A percentile compares a stretch with the other conserved stretches of the same genome.
Evolutionary conservation across 2,113 vertebrate genomes (phyloP).

Genomic region (Enhydra lutris): DNA sequence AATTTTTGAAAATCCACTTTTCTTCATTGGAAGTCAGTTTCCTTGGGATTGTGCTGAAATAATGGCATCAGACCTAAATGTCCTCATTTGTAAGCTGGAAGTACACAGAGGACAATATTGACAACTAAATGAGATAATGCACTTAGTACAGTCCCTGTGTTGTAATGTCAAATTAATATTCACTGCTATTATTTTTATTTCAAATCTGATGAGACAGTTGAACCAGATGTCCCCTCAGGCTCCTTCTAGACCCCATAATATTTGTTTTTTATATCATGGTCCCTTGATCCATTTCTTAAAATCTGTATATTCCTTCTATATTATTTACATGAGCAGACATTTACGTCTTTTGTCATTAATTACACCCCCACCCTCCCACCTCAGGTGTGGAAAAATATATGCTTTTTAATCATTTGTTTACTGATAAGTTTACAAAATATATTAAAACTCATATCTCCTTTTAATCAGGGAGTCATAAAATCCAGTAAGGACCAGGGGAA

Average conservation of each 20-base stretch:
- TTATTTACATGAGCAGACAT: background rate
- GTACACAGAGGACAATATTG: background rate
- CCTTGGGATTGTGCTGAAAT: background rate
- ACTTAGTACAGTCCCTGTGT: background rate
- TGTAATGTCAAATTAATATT: background rate
- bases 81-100: background rate
- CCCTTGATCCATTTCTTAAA: background rate
- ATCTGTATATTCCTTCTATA: background rate
- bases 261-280: background rate
- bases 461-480: background rate
- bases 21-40: background rate
- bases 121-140: background rate
- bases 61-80: background rate
- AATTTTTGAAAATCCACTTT: background rate
- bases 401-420: background rate
- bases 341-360: background rate
- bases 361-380: no score
- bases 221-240: background rate
- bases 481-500: background rate
- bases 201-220: background rate
- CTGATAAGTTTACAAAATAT: background rate
- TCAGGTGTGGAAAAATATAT: background rate
- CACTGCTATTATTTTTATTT: background rate
- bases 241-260: background rate
- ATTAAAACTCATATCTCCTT: background rate